phyloP scores from a whole-genome alignment of 2,797 vertebrate genomes.

The Antennarius maculatus region DNA sequence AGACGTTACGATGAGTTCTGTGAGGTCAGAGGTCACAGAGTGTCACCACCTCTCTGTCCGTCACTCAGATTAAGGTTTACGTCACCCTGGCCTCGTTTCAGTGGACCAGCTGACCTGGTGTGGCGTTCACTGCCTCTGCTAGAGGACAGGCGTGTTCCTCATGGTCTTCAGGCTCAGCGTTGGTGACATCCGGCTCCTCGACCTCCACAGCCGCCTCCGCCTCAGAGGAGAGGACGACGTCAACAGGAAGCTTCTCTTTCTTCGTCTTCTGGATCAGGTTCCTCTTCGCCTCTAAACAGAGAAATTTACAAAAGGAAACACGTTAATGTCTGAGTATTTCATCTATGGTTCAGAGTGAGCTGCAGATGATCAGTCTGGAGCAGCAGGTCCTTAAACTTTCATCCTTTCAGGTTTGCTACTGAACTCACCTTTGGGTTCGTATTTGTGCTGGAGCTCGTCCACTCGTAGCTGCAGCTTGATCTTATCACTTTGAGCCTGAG shows the following conservation, averaged over 20 bases:
- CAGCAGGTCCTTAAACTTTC: too few relatives aligned
- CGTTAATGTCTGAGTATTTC: neutral
- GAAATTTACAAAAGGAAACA: neutral
- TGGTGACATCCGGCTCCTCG: slow-evolving; percentile 15
- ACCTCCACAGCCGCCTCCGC: slow-evolving; percentile 12
- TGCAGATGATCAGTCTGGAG: too few relatives aligned
- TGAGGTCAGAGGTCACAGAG: too few relatives aligned
- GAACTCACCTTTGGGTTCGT: slow-evolving; percentile 89
- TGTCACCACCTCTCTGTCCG: too few relatives aligned
- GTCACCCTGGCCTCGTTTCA: neutral
- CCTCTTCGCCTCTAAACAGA: slow-evolving; percentile 79
- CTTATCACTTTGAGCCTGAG: slow-evolving; percentile 85
- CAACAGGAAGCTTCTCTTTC: slow-evolving; percentile 86
- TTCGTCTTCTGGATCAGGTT: slow-evolving; percentile 76
- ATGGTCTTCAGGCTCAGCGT: neutral
- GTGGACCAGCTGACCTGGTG: slow-evolving; percentile 4
- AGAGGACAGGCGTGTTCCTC: slow-evolving; percentile 1
- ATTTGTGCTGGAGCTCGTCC: slow-evolving; percentile 92
- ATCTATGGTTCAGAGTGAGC: neutral
- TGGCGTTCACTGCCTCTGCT: slow-evolving; percentile 10
- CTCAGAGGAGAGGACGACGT: slow-evolving; percentile 14
- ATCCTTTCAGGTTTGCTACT: neutral
- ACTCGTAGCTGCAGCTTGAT: slow-evolving; percentile 88
- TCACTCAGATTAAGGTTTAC: too few relatives aligned
- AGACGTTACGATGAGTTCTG: too few relatives aligned